Evolutionary conservation across 2,797 vertebrate species (phyloP), one percentile per base, ranked within the genome.

Genomic region (Myripristis murdjan): DNA sequence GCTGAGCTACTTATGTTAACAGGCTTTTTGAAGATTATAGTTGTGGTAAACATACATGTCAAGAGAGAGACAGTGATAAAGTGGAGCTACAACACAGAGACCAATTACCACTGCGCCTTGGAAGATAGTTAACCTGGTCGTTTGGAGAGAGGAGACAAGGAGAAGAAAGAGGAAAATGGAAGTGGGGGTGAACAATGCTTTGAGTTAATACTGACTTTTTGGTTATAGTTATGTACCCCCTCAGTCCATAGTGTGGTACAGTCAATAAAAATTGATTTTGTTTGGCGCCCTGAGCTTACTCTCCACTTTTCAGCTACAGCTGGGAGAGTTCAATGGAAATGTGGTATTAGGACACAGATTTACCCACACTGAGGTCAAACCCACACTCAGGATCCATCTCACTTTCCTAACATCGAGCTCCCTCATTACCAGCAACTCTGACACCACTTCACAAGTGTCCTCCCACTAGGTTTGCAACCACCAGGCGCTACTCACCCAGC

Each of bases 1-100:
- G 89, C 93, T 91, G 92, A 95, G 94, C 94, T 94, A 89, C 94
- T 95, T 95, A 95, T 94, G 93, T 92, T 95, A 95, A 95, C 93
- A 95, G 90, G 93, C 94, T 95, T 95, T 94, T 93, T 95, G 92
- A 94, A 95, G 95, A 95, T 95, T 95, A 95, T 80, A 90, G 88
- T 93, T 89, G 93, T 93, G 92, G 94, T 95, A 95, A 95, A 95
- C 94, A 95, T 92, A 94, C 89, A 89, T 93, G 93, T 95, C 92
- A 94, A 82, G 85, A 90, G 91, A 87, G 87, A 90, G 89, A 86
- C 81, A 26, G 79, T 54, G 90, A 92, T 90, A 82, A 90, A 89
- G 75, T 81, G 72, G 79, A 86, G 90, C 77, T 75, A 78, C 86
- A 87, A 90, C 88, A 89, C 82, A 78, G 77, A 88, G 85, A 78